phyloP scores from a whole-genome alignment of 2,113 vertebrate species.

The Crotalus helleri region DNA sequence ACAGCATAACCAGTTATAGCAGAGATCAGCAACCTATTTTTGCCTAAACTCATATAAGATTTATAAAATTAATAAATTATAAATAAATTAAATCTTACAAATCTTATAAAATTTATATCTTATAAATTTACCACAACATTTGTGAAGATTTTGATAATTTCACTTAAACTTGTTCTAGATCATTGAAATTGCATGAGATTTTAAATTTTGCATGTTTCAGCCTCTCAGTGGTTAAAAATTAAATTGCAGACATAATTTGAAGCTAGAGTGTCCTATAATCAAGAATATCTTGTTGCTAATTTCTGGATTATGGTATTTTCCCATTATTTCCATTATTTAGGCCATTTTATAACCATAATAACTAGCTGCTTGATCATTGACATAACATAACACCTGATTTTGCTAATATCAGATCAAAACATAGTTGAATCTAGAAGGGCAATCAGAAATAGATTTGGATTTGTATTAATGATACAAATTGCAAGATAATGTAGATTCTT shows the following conservation, averaged over 20 bases:
- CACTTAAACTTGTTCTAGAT: not conserved
- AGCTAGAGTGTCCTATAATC: not conserved
- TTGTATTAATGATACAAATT: not conserved
- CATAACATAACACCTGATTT: not conserved
- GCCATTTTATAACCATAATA: not conserved
- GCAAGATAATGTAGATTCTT: not conserved
- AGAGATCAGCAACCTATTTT: not conserved
- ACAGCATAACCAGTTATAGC: not conserved
- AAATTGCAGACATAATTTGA: not conserved
- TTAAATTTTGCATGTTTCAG: not conserved
- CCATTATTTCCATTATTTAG: not conserved
- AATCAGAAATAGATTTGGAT: not conserved
- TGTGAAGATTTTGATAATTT: not conserved
- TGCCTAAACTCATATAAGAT: not conserved
- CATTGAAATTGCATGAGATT: not conserved
- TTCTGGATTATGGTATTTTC: not conserved
- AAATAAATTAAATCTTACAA: not conserved
- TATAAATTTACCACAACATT: not conserved
- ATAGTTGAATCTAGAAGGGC: not conserved
- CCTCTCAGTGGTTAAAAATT: not conserved
- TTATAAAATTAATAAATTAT: no score
- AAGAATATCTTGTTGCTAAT: not conserved
- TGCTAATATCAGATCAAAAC: not conserved
- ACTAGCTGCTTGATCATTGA: not conserved
- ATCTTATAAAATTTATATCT: not conserved